Base-by-base conservation (phyloP, 2,113 vertebrate genomes). In the Dolichotis patagonum region DNA sequence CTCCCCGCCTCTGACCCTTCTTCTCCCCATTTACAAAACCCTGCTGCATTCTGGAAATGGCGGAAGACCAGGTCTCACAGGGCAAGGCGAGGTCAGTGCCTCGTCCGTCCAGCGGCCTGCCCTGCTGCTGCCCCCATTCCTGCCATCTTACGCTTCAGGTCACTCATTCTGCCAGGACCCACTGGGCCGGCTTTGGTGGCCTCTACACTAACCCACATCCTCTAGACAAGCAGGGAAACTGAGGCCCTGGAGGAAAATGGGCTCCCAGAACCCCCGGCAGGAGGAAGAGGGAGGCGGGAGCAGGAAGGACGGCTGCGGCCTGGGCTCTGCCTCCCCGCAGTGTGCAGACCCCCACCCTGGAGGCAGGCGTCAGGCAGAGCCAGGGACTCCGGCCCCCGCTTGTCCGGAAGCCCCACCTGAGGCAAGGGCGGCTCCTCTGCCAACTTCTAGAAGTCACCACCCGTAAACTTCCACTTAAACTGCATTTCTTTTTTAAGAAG, bases 141-240 rank as follows among this genome's bases (percentile, higher is more conserved):
- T 2, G 1, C 1, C 1, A 17, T 52, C 7, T 0, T 2, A 73
- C 0, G 5, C 71, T n/a, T n/a, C 52, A n/a, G 4, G 60, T 8
- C 60, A 13, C 16, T 65, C 58, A 20, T 14, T 16, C 5, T 1
- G 38, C 46, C 16, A 17, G 0, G 12, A 14, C 35, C 43, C 19
- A 9, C 7, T 5, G 28, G n/a, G 11, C 58, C 41, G 41, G 54
- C 52, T 8, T 26, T 13, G 28, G 28, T 0, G 26, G 12, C 63
- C 60, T 49, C 35, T 19, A 8, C 32, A 17, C 35, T 46, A 16
- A 38, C 10, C 17, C 54, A 32, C 62, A 35, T 90, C 30, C 46
- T 58, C 54, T 22, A 71, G 58, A 77, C 60, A 84, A 67, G n/a
- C 11, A 71, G 56, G 28, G 60, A 88, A 69, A 90, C 80, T 10